A percentile compares a stretch with the other conserved stretches of the same genome.
Conservation (phyloP, 2,888 invertebrate genomes). For the Phyllotreta cruciferae region DNA sequence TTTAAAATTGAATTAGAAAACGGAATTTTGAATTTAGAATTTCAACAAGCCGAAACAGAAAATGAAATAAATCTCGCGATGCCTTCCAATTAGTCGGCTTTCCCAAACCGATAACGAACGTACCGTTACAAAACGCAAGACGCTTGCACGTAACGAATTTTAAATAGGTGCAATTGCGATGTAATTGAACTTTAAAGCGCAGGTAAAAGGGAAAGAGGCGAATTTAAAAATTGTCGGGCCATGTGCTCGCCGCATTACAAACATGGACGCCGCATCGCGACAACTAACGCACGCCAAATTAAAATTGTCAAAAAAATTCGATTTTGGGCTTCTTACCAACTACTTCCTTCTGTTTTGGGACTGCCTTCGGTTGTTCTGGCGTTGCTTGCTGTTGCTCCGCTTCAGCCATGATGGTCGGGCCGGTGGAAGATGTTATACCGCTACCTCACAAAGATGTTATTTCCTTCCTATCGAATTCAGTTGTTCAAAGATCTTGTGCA, state of each 20-base stretch:
- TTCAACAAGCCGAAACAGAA: no score
- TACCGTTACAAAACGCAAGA: background rate
- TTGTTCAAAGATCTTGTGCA: conserved; percentile 59
- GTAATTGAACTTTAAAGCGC: conserved; percentile 6
- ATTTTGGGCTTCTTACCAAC: conserved; percentile 71
- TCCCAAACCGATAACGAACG: conserved; percentile 1
- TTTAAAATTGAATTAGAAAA: no score
- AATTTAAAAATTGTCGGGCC: conserved; percentile 40
- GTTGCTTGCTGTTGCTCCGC: conserved; percentile 75
- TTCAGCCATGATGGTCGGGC: conserved; percentile 85
- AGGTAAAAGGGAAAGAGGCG: background rate
- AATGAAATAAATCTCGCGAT: no score
- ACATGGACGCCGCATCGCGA: conserved; percentile 56
- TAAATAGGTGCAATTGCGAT: background rate
- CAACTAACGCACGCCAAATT: conserved; percentile 41
- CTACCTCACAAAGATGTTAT: conserved; percentile 77
- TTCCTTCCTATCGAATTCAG: conserved; percentile 68
- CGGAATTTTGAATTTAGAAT: no score
- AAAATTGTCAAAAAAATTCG: conserved; percentile 26
- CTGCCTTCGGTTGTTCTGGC: conserved; percentile 64
- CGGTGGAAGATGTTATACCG: conserved; percentile 79
- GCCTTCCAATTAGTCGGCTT: background rate
- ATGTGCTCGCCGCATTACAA: conserved; percentile 52
- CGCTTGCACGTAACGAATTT: background rate
- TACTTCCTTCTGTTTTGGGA: conserved; percentile 83